phyloP scores from a whole-genome alignment of 2,797 vertebrate genomes.

The Buceros bicornis region DNA sequence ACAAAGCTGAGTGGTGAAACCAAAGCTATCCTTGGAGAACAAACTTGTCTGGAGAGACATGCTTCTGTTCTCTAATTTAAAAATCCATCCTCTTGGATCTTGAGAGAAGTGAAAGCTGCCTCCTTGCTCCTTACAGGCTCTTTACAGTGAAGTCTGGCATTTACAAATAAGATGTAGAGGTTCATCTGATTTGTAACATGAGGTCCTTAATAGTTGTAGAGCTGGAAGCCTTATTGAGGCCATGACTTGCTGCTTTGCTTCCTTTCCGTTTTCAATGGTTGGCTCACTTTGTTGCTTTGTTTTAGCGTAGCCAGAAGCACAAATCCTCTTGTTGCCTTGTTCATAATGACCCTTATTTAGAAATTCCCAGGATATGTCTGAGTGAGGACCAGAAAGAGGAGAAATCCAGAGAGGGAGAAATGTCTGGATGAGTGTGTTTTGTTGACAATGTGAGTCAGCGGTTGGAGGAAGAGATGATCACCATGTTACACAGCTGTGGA shows the following conservation, averaged over 20 bases:
- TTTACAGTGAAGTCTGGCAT: constrained; percentile 18
- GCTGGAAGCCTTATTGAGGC: constrained; percentile 25
- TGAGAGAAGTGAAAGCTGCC: background rate
- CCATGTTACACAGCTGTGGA: background rate
- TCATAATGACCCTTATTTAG: background rate
- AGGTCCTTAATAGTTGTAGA: constrained; percentile 11
- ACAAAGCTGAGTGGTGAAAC: constrained; percentile 61
- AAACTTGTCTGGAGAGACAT: constrained; percentile 42
- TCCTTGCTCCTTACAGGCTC: background rate
- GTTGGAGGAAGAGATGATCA: background rate
- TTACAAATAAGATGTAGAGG: constrained; percentile 32
- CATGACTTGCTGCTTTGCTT: constrained; percentile 10
- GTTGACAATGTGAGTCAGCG: background rate
- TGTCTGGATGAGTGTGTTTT: background rate
- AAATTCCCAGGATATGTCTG: background rate
- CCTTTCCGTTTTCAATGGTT: background rate
- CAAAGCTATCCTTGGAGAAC: constrained; percentile 67
- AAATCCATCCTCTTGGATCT: constrained; percentile 37
- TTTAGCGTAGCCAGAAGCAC: background rate
- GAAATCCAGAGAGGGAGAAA: background rate
- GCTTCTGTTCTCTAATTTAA: constrained; percentile 52
- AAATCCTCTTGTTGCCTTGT: constrained; percentile 2
- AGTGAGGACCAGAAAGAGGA: background rate
- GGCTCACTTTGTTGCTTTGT: background rate
- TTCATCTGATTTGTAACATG: constrained; percentile 35